Base-by-base conservation (phyloP, 2,797 vertebrate species). In the Sciurus vulgaris region DNA sequence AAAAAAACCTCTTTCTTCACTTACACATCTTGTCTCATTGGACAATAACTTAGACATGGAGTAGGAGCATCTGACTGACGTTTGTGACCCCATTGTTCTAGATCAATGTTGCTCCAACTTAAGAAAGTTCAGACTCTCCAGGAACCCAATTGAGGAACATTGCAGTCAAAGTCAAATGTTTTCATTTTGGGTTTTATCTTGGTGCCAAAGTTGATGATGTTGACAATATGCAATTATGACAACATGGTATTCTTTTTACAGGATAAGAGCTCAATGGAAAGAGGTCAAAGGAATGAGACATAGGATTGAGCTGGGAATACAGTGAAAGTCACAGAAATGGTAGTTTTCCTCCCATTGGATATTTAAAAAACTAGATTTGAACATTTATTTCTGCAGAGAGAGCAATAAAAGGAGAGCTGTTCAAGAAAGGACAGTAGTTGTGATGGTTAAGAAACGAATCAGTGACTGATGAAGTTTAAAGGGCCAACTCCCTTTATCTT, bases 91-190 rank as follows among this genome's bases (percentile, higher is more conserved):
- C 61, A 26, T 14, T 72, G 0, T 63, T 93, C 61, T 59, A 91
- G 8, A 65, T 59, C 38, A 65, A 5, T 74, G 33, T 24, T 33
- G 4, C 54, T 83, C 44, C 73, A 89, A 78, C 15, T 22, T 88
- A 49, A 86, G 69, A 69, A 95, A 9, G 7, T 81, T 92, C 63
- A 72, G 76, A 70, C 33, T 47, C 33, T 70, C 38, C 26, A 61
- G 22, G 76, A 95, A 78, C 10, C 14, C 24, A 83, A 24, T 63
- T 95, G 56, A 76, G 65, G 83, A 91, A 73, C 15, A 56, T 44
- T 94, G 69, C n/a, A 51, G 77, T n/a, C 54, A 79, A 61, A 83
- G 61, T 59, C 65, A 84, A 24, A 91, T 89, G 63, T n/a, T 89
- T 72, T 67, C 79, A 72, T 76, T 77, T 96, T 4, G 12, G 8